Percentiles rank a stretch among this genome's conserved stretches.
Conservation (phyloP, 1,140 invertebrate genomes). For the Aphis craccivora region DNA sequence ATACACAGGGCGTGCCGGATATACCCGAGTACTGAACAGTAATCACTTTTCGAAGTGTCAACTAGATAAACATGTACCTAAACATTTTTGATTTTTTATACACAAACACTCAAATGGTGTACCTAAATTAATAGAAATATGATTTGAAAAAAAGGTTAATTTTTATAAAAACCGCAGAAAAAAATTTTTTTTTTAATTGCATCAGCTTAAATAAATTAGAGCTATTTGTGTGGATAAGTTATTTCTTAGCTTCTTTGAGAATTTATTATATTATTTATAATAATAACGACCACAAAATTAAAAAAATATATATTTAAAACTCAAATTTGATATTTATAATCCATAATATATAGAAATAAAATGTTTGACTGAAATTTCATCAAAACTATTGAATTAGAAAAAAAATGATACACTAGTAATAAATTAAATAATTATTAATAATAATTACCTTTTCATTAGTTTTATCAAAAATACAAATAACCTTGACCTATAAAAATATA, state of each 20-base stretch:
- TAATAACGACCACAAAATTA: not conserved
- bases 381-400: not conserved
- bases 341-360: not conserved
- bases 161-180: not conserved
- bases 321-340: not conserved
- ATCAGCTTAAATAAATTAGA: not conserved
- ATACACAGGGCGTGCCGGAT: not conserved
- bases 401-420: not conserved
- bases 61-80: not conserved
- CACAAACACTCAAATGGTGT: not conserved
- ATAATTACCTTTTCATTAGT: not conserved
- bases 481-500: not conserved
- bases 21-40: not conserved
- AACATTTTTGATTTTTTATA: not conserved
- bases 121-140: not conserved
- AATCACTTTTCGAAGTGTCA: not conserved
- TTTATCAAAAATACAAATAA: not conserved
- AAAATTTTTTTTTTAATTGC: not conserved
- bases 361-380: not conserved
- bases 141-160: not conserved
- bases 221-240: no score
- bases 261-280: not conserved
- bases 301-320: not conserved
- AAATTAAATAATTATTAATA: not conserved
- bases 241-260: not conserved